Evolutionary conservation across 2,113 vertebrate genomes (phyloP).

Genomic region (Emberiza fucata): DNA sequence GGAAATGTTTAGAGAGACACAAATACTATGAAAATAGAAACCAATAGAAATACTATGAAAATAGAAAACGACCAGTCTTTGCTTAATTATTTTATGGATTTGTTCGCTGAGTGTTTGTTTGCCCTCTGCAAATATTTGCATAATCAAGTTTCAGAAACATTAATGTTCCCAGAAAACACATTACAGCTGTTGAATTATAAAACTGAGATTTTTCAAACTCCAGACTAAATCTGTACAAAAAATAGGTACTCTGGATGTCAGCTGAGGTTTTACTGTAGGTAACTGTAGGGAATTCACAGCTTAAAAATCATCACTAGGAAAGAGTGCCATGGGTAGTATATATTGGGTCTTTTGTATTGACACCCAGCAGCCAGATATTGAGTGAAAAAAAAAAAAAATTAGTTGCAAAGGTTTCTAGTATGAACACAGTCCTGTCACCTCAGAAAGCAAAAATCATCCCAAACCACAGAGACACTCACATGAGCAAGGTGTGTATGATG

Average conservation of each 20-base stretch:
- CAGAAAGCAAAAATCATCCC: neutral
- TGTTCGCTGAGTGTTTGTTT: neutral
- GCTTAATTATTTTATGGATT: conserved; percentile 25
- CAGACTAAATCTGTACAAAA: neutral
- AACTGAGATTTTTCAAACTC: neutral
- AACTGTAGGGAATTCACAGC: neutral
- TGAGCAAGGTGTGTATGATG: neutral
- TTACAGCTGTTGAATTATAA: conserved; percentile 9
- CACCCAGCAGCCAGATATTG: neutral
- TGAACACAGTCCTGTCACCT: neutral
- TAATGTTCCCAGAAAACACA: conserved; percentile 14
- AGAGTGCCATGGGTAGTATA: neutral
- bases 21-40: neutral
- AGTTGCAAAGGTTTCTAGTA: neutral
- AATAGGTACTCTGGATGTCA: neutral
- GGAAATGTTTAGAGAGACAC: neutral
- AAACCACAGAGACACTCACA: neutral
- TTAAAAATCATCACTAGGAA: neutral
- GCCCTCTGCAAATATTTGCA: conserved; percentile 18
- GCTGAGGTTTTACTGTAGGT: neutral
- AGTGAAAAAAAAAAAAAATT: neutral
- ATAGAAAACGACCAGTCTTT: neutral
- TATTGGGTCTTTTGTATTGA: neutral
- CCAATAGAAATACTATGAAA: neutral
- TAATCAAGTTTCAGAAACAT: conserved; percentile 6